Evolutionary conservation across 2,888 invertebrate genomes (phyloP).

Genomic region (Pheosia tremula): DNA sequence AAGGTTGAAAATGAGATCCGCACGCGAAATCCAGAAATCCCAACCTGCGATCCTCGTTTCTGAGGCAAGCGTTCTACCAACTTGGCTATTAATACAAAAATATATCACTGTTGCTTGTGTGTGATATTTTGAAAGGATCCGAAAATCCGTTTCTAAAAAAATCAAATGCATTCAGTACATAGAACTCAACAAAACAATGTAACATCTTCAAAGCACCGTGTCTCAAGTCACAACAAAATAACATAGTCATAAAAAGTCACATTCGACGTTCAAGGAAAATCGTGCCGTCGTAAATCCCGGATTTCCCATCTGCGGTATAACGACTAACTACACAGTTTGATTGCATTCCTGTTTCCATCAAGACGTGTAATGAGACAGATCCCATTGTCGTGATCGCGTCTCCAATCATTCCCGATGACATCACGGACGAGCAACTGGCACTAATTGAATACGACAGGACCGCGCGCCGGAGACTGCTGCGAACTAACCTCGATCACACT

Average conservation of each 20-base stretch:
- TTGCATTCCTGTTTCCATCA: conserved; percentile 13
- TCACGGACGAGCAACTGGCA: conserved; percentile 66
- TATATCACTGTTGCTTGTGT: no score
- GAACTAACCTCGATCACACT: conserved; percentile 65
- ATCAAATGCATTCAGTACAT: background rate
- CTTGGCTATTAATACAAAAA: no score
- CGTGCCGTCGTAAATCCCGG: background rate
- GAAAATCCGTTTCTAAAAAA: background rate
- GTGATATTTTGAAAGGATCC: no score
- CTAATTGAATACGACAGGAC: conserved; percentile 71
- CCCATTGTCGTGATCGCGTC: conserved; percentile 55
- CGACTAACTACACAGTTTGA: background rate
- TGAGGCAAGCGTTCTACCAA: no score
- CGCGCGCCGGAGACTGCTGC: conserved; percentile 57
- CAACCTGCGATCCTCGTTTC: no score
- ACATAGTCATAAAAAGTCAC: background rate
- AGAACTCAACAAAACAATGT: background rate
- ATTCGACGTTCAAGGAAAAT: background rate
- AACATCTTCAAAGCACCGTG: background rate
- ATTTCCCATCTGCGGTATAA: background rate
- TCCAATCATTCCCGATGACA: conserved; percentile 68
- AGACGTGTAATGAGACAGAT: conserved; percentile 36
- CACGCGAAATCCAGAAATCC: no score
- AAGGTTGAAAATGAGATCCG: no score
- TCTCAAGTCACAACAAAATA: background rate